Percentiles rank a stretch among this genome's conserved stretches.
phyloP scores from a whole-genome alignment of 2,797 vertebrate genomes.

The Sebastes cheni region DNA sequence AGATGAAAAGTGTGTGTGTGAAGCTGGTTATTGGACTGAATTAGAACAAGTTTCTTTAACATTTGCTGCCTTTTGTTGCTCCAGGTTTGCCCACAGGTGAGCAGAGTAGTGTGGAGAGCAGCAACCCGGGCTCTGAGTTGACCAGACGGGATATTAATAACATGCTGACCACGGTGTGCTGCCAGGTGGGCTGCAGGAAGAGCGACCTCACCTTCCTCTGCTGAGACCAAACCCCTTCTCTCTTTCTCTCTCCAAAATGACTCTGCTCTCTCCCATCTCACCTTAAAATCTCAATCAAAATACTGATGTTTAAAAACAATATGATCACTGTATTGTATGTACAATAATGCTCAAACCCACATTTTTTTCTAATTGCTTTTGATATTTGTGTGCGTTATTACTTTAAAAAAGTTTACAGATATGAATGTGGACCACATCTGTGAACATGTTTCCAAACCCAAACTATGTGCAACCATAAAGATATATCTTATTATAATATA shows the following conservation, averaged over 20 bases:
- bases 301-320: conserved; percentile 4
- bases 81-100: conserved; percentile 64
- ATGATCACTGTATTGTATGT: conserved; percentile 12
- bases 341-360: background rate
- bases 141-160: conserved; percentile 77
- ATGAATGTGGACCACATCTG: conserved; percentile 24
- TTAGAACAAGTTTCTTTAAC: background rate
- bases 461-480: conserved; percentile 5
- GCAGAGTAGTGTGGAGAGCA: conserved; percentile 65
- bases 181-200: conserved; percentile 84
- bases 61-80: background rate
- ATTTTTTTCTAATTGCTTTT: conserved; percentile 23
- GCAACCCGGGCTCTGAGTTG: conserved; percentile 28
- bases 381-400: background rate
- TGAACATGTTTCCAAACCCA: conserved; percentile 29
- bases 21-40: background rate
- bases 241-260: conserved; percentile 28
- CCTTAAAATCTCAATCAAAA: conserved; percentile 25
- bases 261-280: background rate
- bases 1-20: background rate
- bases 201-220: conserved; percentile 83
- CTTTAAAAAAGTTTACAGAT: conserved; percentile 12
- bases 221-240: conserved; percentile 57
- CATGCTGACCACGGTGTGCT: conserved; percentile 78
- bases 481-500: background rate